Evolutionary conservation across 2,113 vertebrate species (phyloP), one percentile per base, ranked within the genome.

Genomic region (Vidua macroura): DNA sequence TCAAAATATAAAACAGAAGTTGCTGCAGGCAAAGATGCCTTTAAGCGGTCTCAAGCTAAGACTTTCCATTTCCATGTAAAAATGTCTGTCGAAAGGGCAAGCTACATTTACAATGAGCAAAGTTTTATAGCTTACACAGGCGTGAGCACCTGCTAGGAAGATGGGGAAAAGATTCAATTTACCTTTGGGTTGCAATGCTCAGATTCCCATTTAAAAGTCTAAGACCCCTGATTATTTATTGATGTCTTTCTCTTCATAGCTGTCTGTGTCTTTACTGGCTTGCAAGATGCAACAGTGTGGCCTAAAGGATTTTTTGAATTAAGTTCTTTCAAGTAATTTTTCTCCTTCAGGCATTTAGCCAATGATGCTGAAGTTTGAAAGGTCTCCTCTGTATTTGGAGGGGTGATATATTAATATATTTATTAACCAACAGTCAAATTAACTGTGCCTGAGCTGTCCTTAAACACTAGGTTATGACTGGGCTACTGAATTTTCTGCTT

Each of bases 161-260:
- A 94, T 68, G 63, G 86, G 66, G 87, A 94, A 97, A 97, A 96
- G 96, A 98, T 98, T 98, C 98, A 98, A 98, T 99, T 99, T 99
- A 98, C 98, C 97, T 97, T 97, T 96, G 94, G 97, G 98, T 98
- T 97, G 98, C 98, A 98, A 97, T 96, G 98, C 98, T 98, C 97
- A 98, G 98, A 98, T 98, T 99, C 98, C 98, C 98, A 98, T 99
- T 99, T 99, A 99, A 99, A 99, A 98, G 98, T 99, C 98, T 98
- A 98, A 98, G 97, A 97, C 92, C 90, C 96, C 96, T 98, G 99
- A 99, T 99, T 99, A 99, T 99, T 99, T 99, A 99, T 99, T 99
- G 99, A 99, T 99, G 98, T 98, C 98, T 98, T 97, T 98, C 98
- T 98, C 98, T 97, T 95, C 93, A 88, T 94, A 95, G 93, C 96